These are phyloP conservation scores for Orussus abietinus DNA, from an alignment of 1,140 invertebrate genomes.

Conservation along the genomic window DNA sequence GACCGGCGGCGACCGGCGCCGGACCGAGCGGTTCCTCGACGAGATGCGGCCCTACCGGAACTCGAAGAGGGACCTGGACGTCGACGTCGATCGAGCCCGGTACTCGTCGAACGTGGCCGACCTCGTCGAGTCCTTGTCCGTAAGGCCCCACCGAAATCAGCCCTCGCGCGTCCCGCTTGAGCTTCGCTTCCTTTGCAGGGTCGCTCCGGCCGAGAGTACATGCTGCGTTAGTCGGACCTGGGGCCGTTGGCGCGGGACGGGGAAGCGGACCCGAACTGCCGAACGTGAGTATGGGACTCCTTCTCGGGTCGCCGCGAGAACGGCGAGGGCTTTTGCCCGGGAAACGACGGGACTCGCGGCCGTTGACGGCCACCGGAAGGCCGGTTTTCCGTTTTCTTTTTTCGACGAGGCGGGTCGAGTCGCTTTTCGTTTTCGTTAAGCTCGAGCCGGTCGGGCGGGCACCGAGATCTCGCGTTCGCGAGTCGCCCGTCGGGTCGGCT, in stretches of 20 bases:
- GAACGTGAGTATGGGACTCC: not conserved
- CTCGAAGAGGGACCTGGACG: conserved; percentile 24
- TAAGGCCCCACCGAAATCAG: too few relatives aligned
- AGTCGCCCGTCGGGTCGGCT: too few relatives aligned
- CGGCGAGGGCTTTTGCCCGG: too few relatives aligned
- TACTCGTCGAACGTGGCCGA: conserved; percentile 28
- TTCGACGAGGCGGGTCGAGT: too few relatives aligned
- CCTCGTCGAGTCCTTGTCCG: conserved; percentile 28
- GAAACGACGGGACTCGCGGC: too few relatives aligned
- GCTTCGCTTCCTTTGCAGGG: conserved; percentile 6
- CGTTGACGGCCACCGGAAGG: too few relatives aligned
- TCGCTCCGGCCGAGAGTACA: conserved; percentile 27
- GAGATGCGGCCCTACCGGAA: conserved; percentile 24
- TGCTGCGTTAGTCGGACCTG: conserved; percentile 24
- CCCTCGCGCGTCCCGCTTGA: not conserved
- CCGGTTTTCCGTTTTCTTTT: too few relatives aligned
- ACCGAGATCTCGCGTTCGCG: too few relatives aligned
- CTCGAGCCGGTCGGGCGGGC: too few relatives aligned
- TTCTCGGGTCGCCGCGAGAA: too few relatives aligned
- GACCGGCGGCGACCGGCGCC: conserved; percentile 41
- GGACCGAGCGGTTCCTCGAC: conserved; percentile 9
- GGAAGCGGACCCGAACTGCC: conserved; percentile 10
- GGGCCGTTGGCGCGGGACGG: not conserved
- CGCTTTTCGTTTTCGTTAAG: too few relatives aligned
- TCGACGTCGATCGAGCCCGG: conserved; percentile 24